Evolutionary conservation across 1,140 invertebrate genomes (phyloP).

Genomic region (Catajapyx aquilonaris): DNA sequence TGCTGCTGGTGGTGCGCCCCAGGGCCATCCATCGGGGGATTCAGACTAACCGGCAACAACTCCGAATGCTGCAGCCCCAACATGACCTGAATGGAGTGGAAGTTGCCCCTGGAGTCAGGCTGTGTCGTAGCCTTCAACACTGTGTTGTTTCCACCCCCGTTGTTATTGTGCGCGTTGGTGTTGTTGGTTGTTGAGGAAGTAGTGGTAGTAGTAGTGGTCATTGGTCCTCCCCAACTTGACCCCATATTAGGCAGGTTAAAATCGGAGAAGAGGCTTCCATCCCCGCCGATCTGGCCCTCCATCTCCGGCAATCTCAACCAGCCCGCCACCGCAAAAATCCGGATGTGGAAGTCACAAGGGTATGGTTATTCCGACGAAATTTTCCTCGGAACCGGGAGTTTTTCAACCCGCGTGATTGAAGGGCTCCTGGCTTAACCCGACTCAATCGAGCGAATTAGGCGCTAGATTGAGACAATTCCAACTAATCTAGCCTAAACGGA

Average conservation of each 20-base stretch:
- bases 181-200: not conserved
- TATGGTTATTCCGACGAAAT: too few species aligned
- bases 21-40: slow-evolving; percentile 1
- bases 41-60: slow-evolving; percentile 10
- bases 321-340: not conserved
- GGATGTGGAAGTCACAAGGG: not conserved
- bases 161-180: too few species aligned
- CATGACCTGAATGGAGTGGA: slow-evolving; percentile 49
- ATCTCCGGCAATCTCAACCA: not conserved
- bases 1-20: not conserved
- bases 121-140: slow-evolving; percentile 18
- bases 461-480: not conserved
- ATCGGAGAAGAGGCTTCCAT: not conserved
- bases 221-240: not conserved
- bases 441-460: not conserved
- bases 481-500: not conserved
- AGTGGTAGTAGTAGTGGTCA: not conserved
- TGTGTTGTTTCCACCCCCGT: too few species aligned
- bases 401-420: not conserved
- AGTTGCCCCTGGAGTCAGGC: slow-evolving; percentile 22
- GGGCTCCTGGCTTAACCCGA: too few species aligned
- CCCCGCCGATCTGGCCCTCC: not conserved
- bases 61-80: slow-evolving; percentile 25
- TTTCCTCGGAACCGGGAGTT: not conserved
- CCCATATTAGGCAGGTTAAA: not conserved